phyloP scores from a whole-genome alignment of 2,113 vertebrate genomes.

The Chiloscyllium plagiosum region DNA sequence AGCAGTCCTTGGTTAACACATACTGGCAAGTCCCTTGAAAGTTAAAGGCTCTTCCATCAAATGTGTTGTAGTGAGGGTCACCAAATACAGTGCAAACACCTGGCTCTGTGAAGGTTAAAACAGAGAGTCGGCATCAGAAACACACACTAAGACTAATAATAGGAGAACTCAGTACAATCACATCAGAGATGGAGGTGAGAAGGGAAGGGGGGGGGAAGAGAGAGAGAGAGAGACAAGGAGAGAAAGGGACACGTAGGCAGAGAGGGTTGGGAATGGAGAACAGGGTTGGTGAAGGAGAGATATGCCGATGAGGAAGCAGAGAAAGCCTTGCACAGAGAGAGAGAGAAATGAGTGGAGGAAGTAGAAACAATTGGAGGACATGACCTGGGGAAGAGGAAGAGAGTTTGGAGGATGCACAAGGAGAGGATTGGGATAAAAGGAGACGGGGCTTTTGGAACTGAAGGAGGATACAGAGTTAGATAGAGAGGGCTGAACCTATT shows the following conservation, averaged over 20 bases:
- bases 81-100: conserved; percentile 97
- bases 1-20: conserved; percentile 88
- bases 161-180: neutral
- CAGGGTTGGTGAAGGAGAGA: neutral
- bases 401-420: neutral
- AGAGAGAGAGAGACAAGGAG: no score
- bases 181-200: neutral
- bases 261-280: no score
- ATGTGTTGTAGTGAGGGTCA: conserved; percentile 99
- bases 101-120: conserved; percentile 74
- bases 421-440: neutral
- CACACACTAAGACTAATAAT: neutral
- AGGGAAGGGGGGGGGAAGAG: no score
- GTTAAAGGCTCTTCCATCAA: conserved; percentile 97
- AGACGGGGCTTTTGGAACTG: no score
- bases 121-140: neutral
- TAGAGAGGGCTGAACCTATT: neutral
- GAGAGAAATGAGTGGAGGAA: neutral
- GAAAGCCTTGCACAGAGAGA: no score
- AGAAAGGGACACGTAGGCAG: no score
- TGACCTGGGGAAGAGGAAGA: neutral
- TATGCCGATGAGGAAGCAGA: no score
- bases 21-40: conserved; percentile 99
- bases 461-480: neutral
- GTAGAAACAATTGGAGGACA: neutral